These are phyloP conservation scores for Neoitamus cyanurus DNA, from an alignment of 2,888 invertebrate species.

Conservation along the genomic window DNA sequence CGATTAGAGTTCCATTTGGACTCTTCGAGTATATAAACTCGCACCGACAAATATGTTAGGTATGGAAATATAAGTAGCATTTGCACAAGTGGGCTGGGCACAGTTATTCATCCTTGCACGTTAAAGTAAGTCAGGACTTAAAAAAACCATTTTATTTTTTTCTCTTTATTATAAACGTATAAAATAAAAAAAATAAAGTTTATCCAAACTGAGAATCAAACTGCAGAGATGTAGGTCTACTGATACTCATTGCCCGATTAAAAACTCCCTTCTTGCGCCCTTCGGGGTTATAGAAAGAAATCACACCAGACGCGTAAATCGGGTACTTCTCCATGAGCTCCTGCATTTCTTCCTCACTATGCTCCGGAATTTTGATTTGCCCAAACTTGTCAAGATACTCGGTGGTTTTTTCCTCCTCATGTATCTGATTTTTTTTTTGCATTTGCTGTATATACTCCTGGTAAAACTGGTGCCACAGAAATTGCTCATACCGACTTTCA, in stretches of 20 bases:
- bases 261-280: conserved; percentile 61
- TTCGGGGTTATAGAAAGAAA: conserved; percentile 61
- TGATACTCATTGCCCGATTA: conserved; percentile 57
- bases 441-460: conserved; percentile 61
- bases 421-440: neutral
- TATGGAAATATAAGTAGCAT: no score
- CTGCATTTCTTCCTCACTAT: conserved; percentile 57
- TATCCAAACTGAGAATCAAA: conserved; percentile 60
- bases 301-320: conserved; percentile 57
- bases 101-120: no score
- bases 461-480: conserved; percentile 62
- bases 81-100: no score
- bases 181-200: neutral
- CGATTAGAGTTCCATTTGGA: no score
- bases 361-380: conserved; percentile 54
- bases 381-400: conserved; percentile 62
- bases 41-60: no score
- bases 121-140: no score
- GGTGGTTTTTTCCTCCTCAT: conserved; percentile 35
- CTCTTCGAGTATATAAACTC: no score
- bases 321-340: conserved; percentile 54
- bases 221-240: conserved; percentile 58
- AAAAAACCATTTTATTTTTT: no score
- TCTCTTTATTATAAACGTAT: neutral
- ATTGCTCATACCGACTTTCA: conserved; percentile 59